Evolutionary conservation across 2,113 vertebrate species (phyloP), one percentile per base, ranked within the genome.

Genomic region (Xenus cinereus): DNA sequence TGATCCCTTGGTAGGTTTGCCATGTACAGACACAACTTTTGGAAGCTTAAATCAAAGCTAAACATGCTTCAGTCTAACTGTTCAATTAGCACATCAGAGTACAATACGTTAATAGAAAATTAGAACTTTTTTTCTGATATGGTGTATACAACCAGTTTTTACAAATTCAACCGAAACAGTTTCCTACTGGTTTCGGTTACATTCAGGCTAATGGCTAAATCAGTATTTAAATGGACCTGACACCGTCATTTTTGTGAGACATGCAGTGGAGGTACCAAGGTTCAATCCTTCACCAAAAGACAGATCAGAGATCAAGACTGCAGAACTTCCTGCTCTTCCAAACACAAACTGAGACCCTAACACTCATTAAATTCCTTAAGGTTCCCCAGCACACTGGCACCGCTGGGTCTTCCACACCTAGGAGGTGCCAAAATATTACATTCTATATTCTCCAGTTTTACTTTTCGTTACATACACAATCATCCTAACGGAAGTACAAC

Each of bases 241-340:
- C 48, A 19, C 1, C 1, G 4, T n/a, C 22, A 12, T 53, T 80
- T 73, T 20, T 39, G 26, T 37, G n/a, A 51, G n/a, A 39, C 30
- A 20, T 1, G 12, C 19, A 54, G 14, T 3, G 30, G 63, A 63
- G 24, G 39, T 6, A 74, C 33, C 56, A 78, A 62, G 30, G 56
- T 8, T 63, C 39, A 50, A 68, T n/a, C 28, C 63, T 37, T 30
- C 59, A 56, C 28, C 15, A 51, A 41, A 68, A 32, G 26, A 32
- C 0, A 1, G 19, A 14, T 20, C 0, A 0, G 32, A 73, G 30
- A 72, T 56, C 28, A 39, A 46, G 39, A 45, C 32, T 56, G 21
- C 27, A 68, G 37, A 14, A 72, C 3, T 24, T 59, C 19, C 15
- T 87, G 43, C n/a, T 39, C 45, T 53, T 68, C 73, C 37, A 7